Base-by-base conservation (phyloP, 2,113 vertebrate species). In the Pachycephala philippinensis region DNA sequence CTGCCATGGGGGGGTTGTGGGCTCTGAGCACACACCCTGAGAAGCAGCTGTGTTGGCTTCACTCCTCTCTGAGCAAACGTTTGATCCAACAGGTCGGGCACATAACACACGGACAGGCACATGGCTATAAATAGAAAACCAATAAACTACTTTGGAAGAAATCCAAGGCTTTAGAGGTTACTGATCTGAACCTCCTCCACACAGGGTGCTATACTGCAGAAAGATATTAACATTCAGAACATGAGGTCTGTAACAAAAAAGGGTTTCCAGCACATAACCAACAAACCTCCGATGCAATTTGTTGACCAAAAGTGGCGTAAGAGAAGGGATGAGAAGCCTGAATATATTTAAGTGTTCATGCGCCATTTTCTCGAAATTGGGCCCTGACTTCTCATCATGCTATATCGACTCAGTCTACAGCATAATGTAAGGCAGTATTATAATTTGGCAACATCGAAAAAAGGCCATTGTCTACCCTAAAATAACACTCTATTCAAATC, bases 1-100 rank as follows among this genome's bases (percentile, higher is more conserved):
- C 50, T 40, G 45, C n/a, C 1, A 0, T 2, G 1, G 11, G 24
- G 16, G 42, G 4, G 10, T 3, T 40, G 54, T 1, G 9, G 15
- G 30, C 31, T 28, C 52, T 50, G 16, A 31, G 77, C 21, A 27
- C 1, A 3, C 15, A 30, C 11, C 27, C 40, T 80, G 40, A 0
- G 0, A 82, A 87, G 37, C 57, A 54, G 49, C 49, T 69, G 28
- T 4, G 1, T 20, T 71, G 65, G 28, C 39, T 71, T 74, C 74
- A 45, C 40, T 33, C 37, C 77, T 68, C 40, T 10, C 64, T 37
- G 39, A 75, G 42, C 12, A 78, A 50, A 63, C 0, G 1, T 68
- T 89, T 72, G 39, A 64, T 68, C 30, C 64, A 78, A 52, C 20
- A 63, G 49, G 28, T 60, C 69, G 53, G 52, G 28, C 35, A 27